Base-by-base conservation (phyloP, 2,113 vertebrate species). In the Daphoenositta chrysoptera region DNA sequence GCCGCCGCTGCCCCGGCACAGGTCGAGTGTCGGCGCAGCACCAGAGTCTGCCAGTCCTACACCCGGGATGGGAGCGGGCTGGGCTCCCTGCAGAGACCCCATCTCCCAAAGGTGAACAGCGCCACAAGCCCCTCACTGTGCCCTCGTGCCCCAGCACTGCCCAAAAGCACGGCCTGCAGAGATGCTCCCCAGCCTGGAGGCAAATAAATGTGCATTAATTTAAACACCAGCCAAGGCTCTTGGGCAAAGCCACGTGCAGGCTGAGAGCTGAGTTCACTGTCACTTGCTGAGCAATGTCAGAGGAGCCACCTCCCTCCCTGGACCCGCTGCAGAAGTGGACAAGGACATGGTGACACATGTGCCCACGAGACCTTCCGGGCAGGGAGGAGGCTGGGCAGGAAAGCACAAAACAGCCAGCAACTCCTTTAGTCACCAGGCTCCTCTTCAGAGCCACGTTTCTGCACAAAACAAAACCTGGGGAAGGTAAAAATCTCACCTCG, bases 31-130 rank as follows among this genome's bases (percentile, higher is more conserved):
- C 4, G 2, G 48, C 35, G 40, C 40, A 64, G 61, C 42, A 27
- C 10, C 60, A 14, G 66, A 48, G 24, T 0, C 2, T 1, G 35
- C 10, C 37, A 6, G 13, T 10, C 23, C 40, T 3, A 8, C 2
- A 2, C 0, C 5, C 1, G 5, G 11, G 53, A 71, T 4, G 12
- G 1, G 14, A 23, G 63, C 0, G 0, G 11, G 31, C 1, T 2
- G 47, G n/a, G 20, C 1, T 70, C 39, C 37, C n/a, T 5, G 19
- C 3, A 5, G 16, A 71, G 57, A 58, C 13, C 30, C 51, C 57
- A 11, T 4, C 26, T n/a, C 57, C 44, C 6, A 4, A 0, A 39
- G 40, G 35, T 61, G 27, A n/a, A 40, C 0, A 0, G 31, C 14
- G 69, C 64, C 75, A 33, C 8, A 0, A 53, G n/a, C 54, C 65